Evolutionary conservation across 2,888 invertebrate genomes (phyloP), one percentile per base, ranked within the genome.

Genomic region (Mythimna lalbum): DNA sequence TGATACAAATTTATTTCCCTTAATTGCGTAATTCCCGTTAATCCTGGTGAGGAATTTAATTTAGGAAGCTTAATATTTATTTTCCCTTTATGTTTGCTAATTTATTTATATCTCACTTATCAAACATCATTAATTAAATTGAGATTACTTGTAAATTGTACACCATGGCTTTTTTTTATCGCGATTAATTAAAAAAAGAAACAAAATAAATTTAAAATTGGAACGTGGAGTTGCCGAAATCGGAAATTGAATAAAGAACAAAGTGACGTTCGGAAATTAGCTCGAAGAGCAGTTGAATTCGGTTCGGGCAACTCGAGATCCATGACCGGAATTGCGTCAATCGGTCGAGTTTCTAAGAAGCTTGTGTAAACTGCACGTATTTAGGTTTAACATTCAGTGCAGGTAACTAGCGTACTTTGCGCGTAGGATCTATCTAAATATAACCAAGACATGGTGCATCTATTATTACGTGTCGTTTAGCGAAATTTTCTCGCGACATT

Each of bases 161-260:
- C 49, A 84, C 83, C 76, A 72, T 79, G 4, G 73, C 73, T 67
- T 73, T 81, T 39, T 80, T 77, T 80, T 76, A 79, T 81, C 69
- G 63, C 59, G 71, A 81, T 84, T 89, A 84, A 89, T 89, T 88
- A 85, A 87, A 85, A n/a, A 86, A 83, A 79, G n/a, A 81, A 87
- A 85, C 84, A 87, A 86, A 84, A 86, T 82, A 73, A 21, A 70
- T 74, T 84, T 86, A 80, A 89, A 90, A 91, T 91, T 90, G 88
- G 89, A 89, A 88, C 86, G 86, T 83, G 87, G 88, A 89, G 91
- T 87, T 88, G 88, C 87, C 92, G 89, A 92, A 92, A 93, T 92
- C 95, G 95, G 95, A 96, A 95, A 96, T 96, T 95, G 94, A 95
- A 95, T 95, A 94, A 94, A 95, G 94, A 95, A 95, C 93, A 93